Percentiles rank a stretch among this genome's conserved stretches.
Conservation (phyloP, 1,140 invertebrate genomes). For the Ericerus pela region DNA sequence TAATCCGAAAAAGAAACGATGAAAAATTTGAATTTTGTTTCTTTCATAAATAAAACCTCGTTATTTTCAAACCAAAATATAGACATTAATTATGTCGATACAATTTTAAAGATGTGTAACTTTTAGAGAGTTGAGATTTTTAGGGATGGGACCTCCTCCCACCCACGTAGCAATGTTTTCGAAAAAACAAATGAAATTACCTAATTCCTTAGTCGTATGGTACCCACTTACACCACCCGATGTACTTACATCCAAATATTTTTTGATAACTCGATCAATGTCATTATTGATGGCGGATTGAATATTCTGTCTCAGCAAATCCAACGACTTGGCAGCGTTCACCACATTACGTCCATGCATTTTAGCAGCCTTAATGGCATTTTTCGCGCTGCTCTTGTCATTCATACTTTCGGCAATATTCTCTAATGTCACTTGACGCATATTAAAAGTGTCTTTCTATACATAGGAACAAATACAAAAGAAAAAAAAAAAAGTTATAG, state of each 20-base stretch:
- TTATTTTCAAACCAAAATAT: no score
- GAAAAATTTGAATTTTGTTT: no score
- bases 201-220: no score
- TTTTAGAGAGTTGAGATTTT: no score
- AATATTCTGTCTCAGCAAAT: slow-evolving; percentile 54
- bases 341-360: slow-evolving; percentile 37
- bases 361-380: slow-evolving; percentile 20
- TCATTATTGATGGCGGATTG: slow-evolving; percentile 61
- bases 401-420: slow-evolving; percentile 33
- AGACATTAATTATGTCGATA: no score
- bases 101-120: no score
- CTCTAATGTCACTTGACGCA: slow-evolving; percentile 43
- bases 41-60: no score
- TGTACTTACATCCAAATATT: slow-evolving; percentile 49
- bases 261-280: slow-evolving; percentile 55
- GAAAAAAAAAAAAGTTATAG: background rate
- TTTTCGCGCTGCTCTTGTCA: slow-evolving; percentile 12
- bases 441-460: slow-evolving; percentile 42
- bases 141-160: no score
- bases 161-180: no score
- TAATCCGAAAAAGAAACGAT: no score
- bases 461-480: background rate
- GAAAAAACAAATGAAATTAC: no score
- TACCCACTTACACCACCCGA: no score
- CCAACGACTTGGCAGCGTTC: slow-evolving; percentile 50